Evolutionary conservation across 2,113 vertebrate genomes (phyloP), one percentile per base, ranked within the genome.

Genomic region (Tychaedon coryphoeus): DNA sequence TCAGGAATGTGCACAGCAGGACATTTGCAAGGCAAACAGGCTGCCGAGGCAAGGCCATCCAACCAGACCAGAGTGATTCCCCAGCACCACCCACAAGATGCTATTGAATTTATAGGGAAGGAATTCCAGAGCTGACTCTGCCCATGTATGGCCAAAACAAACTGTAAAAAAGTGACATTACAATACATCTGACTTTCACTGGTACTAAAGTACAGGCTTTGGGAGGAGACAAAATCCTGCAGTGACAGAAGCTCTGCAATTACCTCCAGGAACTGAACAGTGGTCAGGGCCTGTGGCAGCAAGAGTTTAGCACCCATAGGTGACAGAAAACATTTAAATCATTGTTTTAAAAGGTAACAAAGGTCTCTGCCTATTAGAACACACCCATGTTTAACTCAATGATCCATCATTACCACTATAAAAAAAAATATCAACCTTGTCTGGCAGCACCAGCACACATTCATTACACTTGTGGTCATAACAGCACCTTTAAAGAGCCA

Each of bases 91-190:
- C 88, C 92, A 96, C 94, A 92, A 93, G 77, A 93, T 91, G 73
- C 91, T 91, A 92, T 92, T 95, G 67, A 95, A 93, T 95, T 96
- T 95, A 87, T 73, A 95, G 86, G 80, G 64, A 86, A 94, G 77
- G 86, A 90, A 96, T 95, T 95, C 92, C 92, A 97, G 78, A 88
- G 91, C 94, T 82, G 90, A 92, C 81, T 96, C 85, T 97, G 94
- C 90, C 97, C 96, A 94, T 96, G 95, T 97, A 97, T 95, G 96
- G 96, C 92, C 88, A 96, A 92, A 93, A 94, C 60, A 88, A 95
- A 70, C 86, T 66, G 72, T 43, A 65, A 82, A 96, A 95, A 92
- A 78, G 66, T 1, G 3, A 64, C 95, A 60, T 65, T 88, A 62
- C 6, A 85, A 38, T 28, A 34, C 80, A 78, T 93, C 82, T 96